Conservation (phyloP, 2,113 vertebrate genomes). For the Terrapene triunguis region DNA sequence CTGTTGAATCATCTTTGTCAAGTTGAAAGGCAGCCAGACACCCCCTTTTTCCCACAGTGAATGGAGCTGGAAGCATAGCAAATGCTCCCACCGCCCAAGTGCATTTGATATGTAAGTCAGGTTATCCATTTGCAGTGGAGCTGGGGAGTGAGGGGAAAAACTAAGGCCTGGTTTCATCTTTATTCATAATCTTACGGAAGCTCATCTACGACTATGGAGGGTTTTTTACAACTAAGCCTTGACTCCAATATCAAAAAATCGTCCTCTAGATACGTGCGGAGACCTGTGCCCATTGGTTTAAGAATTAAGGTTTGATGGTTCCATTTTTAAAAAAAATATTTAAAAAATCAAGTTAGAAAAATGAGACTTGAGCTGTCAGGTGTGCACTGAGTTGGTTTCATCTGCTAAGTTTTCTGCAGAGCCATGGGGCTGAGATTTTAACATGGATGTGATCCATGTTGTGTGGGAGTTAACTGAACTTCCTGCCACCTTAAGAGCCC, state of each 20-base stretch:
- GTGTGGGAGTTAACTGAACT: neutral
- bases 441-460: neutral
- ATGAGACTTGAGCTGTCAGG: neutral
- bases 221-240: neutral
- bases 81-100: constrained; percentile 22
- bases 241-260: constrained; percentile 2
- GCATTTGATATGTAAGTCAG: constrained; percentile 61
- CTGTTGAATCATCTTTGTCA: neutral
- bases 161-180: neutral
- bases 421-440: neutral
- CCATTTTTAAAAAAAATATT: neutral
- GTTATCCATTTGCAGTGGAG: constrained; percentile 29
- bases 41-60: neutral
- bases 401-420: constrained; percentile 1
- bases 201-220: neutral
- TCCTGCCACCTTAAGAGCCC: neutral
- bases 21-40: constrained; percentile 56
- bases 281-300: neutral
- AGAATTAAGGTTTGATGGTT: constrained; percentile 37
- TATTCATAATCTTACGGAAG: neutral
- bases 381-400: neutral
- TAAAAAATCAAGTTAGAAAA: neutral
- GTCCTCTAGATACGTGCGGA: neutral
- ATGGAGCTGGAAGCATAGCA: constrained; percentile 20
- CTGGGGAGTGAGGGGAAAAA: neutral